Conservation (phyloP, 2,797 vertebrate genomes). For the Rhodeus uyekii region DNA sequence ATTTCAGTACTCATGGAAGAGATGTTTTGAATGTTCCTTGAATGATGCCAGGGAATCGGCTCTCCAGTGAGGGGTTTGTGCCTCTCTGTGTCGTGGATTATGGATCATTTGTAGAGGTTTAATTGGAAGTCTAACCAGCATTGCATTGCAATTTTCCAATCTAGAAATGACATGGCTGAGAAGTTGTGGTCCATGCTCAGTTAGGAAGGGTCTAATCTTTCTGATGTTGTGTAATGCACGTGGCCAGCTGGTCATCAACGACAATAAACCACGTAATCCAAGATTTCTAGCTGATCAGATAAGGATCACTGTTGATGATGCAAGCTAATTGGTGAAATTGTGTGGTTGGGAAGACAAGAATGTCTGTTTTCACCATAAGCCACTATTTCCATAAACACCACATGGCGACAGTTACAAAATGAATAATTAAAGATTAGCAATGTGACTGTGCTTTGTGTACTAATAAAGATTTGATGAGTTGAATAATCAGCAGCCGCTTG, state of each 20-base stretch:
- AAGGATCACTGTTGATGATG: not conserved
- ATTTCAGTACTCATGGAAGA: no score
- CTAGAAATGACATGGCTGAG: not conserved
- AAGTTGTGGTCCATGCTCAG: not conserved
- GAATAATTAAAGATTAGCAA: constrained; percentile 42
- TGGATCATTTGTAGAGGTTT: not conserved
- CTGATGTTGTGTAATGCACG: not conserved
- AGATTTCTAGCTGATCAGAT: not conserved
- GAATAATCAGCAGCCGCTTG: constrained; percentile 49
- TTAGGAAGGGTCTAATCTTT: not conserved
- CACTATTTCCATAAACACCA: not conserved
- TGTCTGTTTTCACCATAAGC: not conserved
- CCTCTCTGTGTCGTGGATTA: no score
- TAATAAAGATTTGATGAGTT: constrained; percentile 53
- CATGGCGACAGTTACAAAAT: constrained; percentile 10
- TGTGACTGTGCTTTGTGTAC: constrained; percentile 43
- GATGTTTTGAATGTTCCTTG: no score
- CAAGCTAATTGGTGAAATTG: not conserved
- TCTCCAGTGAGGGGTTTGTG: no score
- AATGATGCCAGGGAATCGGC: no score
- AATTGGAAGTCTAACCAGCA: not conserved
- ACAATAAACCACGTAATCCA: not conserved
- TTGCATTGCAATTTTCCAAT: not conserved
- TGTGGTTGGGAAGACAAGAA: not conserved
- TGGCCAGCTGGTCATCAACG: not conserved